phyloP scores from a whole-genome alignment of 1,140 invertebrate genomes.

The Diachasma alloeum region DNA sequence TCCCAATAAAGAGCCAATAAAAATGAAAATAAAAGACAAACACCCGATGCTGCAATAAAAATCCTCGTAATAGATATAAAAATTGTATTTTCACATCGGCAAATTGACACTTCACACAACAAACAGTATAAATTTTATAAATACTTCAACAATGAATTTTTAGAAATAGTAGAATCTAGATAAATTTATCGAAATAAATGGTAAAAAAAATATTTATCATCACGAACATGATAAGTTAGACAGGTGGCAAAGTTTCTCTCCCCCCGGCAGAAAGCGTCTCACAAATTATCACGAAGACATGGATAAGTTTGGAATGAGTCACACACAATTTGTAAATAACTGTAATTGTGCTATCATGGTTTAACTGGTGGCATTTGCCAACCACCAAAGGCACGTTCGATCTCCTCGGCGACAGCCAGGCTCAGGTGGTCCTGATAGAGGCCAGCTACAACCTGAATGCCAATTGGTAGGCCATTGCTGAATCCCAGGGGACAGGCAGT shows the following conservation, averaged over 20 bases:
- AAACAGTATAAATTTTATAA: constrained; percentile 21
- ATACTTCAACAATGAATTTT: not conserved
- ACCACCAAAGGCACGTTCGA: constrained; percentile 87
- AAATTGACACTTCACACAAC: constrained; percentile 23
- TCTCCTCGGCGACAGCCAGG: constrained; percentile 81
- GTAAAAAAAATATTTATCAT: not conserved
- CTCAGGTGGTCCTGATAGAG: constrained; percentile 79
- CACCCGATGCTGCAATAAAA: not conserved
- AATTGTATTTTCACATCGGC: constrained; percentile 8
- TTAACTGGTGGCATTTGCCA: constrained; percentile 73
- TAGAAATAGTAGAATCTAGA: not conserved
- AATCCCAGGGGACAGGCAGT: constrained; percentile 84
- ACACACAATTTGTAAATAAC: not conserved
- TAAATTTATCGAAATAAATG: constrained; percentile 12
- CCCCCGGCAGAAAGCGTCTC: not conserved
- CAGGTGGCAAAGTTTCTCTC: not conserved
- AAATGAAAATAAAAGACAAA: not conserved
- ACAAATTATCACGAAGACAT: not conserved
- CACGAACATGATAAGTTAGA: not conserved
- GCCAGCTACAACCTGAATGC: constrained; percentile 76
- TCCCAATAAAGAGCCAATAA: too few relatives aligned
- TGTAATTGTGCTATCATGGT: not conserved
- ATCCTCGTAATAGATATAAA: not conserved
- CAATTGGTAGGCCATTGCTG: constrained; percentile 81
- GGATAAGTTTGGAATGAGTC: not conserved